Evolutionary conservation across 2,888 invertebrate genomes (phyloP).

Genomic region (Schrankia costaestrigalis): DNA sequence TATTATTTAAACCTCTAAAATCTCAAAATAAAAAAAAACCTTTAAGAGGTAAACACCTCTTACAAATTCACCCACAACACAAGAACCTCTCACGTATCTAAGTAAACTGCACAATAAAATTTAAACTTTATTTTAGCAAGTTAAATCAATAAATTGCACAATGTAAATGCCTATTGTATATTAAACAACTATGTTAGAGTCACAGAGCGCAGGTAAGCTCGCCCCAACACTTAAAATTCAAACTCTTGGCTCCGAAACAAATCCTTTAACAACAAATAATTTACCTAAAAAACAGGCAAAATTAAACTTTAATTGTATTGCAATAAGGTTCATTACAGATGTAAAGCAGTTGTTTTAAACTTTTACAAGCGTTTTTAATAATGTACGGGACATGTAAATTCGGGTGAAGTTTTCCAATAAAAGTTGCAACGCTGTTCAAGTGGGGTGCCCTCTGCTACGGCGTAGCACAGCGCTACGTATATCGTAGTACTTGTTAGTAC

Average conservation of each 20-base stretch:
- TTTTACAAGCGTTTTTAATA: conserved; percentile 70
- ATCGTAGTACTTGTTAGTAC: conserved; percentile 11
- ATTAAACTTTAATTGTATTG: conserved; percentile 20
- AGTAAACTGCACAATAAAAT: conserved; percentile 11
- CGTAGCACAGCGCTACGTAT: conserved; percentile 15
- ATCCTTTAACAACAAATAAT: conserved; percentile 24
- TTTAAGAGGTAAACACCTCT: neutral
- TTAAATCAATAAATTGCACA: conserved; percentile 28
- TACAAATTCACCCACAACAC: neutral
- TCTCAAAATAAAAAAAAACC: no score
- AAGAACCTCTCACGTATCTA: neutral
- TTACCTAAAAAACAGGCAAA: conserved; percentile 17
- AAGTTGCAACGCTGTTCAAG: conserved; percentile 62
- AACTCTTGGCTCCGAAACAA: conserved; percentile 37
- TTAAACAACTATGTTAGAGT: conserved; percentile 34
- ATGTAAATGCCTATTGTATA: conserved; percentile 35
- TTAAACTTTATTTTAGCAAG: conserved; percentile 21
- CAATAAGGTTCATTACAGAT: conserved; percentile 24
- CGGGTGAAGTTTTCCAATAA: conserved; percentile 74
- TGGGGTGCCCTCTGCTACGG: conserved; percentile 26
- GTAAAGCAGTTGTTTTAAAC: conserved; percentile 20
- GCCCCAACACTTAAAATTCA: conserved; percentile 44
- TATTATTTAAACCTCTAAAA: no score
- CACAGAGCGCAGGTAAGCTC: conserved; percentile 31
- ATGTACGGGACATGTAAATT: conserved; percentile 73